Evolutionary conservation across 2,797 vertebrate genomes (phyloP).

Genomic region (Tokudaia muenninki): DNA sequence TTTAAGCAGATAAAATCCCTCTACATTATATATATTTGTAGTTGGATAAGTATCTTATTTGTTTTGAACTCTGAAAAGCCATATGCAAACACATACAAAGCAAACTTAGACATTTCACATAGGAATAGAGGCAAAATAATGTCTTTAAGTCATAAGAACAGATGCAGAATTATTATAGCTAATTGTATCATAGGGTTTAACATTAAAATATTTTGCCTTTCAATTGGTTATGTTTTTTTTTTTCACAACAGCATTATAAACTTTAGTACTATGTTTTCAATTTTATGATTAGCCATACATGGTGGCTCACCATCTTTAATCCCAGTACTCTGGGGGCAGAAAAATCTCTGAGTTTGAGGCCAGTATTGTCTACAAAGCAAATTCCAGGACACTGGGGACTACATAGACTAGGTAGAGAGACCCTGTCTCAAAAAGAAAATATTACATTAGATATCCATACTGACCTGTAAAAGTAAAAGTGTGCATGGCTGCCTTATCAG

Average conservation of each 20-base stretch:
- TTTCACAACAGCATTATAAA: neutral
- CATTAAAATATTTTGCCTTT: slow-evolving; percentile 49
- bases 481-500: neutral
- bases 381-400: neutral
- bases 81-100: neutral
- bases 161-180: slow-evolving; percentile 4
- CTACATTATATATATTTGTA: slow-evolving; percentile 7
- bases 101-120: slow-evolving; percentile 56
- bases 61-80: neutral
- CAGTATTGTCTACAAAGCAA: neutral
- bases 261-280: slow-evolving; percentile 38
- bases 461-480: slow-evolving; percentile 48
- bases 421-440: neutral
- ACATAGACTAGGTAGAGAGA: neutral
- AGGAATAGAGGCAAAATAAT: slow-evolving; percentile 6
- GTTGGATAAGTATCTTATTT: slow-evolving; percentile 37
- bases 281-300: slow-evolving; percentile 55
- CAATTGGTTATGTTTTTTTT: neutral
- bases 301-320: neutral
- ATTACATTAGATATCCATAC: slow-evolving; percentile 31
- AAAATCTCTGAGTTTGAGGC: neutral
- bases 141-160: slow-evolving; percentile 38
- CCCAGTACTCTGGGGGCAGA: neutral
- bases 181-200: slow-evolving; percentile 33
- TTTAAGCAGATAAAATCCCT: slow-evolving; percentile 36